Evolutionary conservation across 2,797 vertebrate species (phyloP), one percentile per base, ranked within the genome.

Genomic region (Fringilla coelebs): DNA sequence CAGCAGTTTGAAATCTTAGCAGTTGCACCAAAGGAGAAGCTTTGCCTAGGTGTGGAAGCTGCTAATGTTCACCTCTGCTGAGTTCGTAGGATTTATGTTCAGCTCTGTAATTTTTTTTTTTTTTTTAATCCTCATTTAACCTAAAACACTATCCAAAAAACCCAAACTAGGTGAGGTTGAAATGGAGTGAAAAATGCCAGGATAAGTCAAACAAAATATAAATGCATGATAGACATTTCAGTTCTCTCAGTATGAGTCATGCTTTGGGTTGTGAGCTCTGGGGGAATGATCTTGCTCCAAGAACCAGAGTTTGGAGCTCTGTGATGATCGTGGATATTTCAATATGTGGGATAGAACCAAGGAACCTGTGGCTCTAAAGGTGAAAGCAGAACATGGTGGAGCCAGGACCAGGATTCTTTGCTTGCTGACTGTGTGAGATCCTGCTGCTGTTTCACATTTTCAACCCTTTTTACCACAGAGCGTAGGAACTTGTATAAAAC

Each of bases 281-380:
- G 48, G 58, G 49, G 21, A 49, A 12, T 40, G 38, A 11, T 45
- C 25, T 49, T 74, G 41, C 78, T 57, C 61, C 1, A 1, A 58
- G 26, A 73, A 11, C 19, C 3, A 1, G 3, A 3, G 21, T 60
- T 51, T 60, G 66, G 34, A 46, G 63, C 17, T 32, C 13, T 80
- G 28, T 16, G 38, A 6, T 72, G 29, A 9, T 7, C 2, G 2
- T 46, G 22, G 38, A 12, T 46, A 8, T 9, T 3, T 9, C 1
- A 2, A 25, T 19, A 25, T 63, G 46, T 4, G 29, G 11, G 60
- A 45, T 4, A 5, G 36, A 63, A 38, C 21, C 41, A 58, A 46
- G 40, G 29, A 43, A 21, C 24, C 36, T 66, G 29, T 80, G 48
- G 43, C 49, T 77, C 60, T 34, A 25, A 12, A 62, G 40, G 7